phyloP scores from a whole-genome alignment of 2,113 vertebrate genomes.

The Leptodactylus fuscus region DNA sequence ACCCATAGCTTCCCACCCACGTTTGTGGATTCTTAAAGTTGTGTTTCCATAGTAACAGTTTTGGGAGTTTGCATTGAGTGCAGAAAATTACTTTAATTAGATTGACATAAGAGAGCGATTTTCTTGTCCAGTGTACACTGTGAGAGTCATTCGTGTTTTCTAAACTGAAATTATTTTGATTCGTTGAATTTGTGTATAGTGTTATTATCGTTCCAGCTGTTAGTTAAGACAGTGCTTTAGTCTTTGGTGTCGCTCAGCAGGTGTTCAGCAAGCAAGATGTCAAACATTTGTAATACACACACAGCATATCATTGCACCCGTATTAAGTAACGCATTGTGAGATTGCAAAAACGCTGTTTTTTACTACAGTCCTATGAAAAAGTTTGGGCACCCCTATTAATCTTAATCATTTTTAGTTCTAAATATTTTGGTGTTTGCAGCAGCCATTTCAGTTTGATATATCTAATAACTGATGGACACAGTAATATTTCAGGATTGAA shows the following conservation, averaged over 20 bases:
- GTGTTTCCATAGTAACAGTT: constrained; percentile 43
- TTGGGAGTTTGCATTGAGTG: constrained; percentile 28
- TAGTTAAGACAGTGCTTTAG: neutral
- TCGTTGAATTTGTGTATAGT: neutral
- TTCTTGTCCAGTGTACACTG: constrained; percentile 61
- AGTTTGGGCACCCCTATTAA: too few species aligned
- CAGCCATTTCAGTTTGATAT: too few species aligned
- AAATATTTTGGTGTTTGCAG: too few species aligned
- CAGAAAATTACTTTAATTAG: constrained; percentile 51
- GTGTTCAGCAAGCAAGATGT: constrained; percentile 66
- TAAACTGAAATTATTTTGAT: constrained; percentile 33
- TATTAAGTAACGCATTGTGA: constrained; percentile 59
- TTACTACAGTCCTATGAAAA: too few species aligned
- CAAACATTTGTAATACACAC: constrained; percentile 67
- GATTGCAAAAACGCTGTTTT: constrained; percentile 10
- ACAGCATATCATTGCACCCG: constrained; percentile 66
- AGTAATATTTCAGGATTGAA: too few species aligned
- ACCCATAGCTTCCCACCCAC: constrained; percentile 25
- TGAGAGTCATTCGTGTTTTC: constrained; percentile 48
- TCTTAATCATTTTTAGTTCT: too few species aligned
- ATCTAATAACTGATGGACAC: too few species aligned
- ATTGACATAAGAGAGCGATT: constrained; percentile 46
- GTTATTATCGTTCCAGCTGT: constrained; percentile 24
- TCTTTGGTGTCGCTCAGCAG: constrained; percentile 59
- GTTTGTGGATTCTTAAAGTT: constrained; percentile 32